These are phyloP conservation scores for Cheilosia urbana DNA, from an alignment of 2,888 invertebrate genomes.

Conservation along the genomic window DNA sequence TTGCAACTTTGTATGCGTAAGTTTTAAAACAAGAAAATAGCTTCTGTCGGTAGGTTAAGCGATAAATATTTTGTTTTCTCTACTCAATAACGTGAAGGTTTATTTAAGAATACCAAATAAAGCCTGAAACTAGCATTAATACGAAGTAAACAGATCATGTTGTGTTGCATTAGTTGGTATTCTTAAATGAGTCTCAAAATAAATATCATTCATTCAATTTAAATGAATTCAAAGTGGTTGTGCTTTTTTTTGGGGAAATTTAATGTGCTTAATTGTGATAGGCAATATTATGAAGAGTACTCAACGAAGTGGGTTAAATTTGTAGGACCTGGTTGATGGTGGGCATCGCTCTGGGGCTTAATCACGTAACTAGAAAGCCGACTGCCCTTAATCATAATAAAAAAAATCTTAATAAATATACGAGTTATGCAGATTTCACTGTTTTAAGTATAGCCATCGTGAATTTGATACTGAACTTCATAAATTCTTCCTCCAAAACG, in stretches of 20 bases:
- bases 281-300: not conserved
- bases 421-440: too few relatives aligned
- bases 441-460: too few relatives aligned
- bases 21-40: constrained; percentile 16
- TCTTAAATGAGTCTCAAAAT: constrained; percentile 53
- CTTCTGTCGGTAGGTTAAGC: constrained; percentile 71
- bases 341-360: too few relatives aligned
- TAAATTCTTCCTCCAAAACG: too few relatives aligned
- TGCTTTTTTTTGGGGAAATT: constrained; percentile 32
- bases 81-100: constrained; percentile 36
- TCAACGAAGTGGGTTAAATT: constrained; percentile 1
- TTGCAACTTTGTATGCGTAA: constrained; percentile 64
- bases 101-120: constrained; percentile 62
- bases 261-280: not conserved
- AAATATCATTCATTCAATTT: constrained; percentile 57
- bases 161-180: constrained; percentile 31
- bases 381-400: too few relatives aligned
- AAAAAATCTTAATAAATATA: too few relatives aligned
- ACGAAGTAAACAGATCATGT: not conserved
- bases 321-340: not conserved
- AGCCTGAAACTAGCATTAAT: too few relatives aligned
- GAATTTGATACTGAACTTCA: too few relatives aligned
- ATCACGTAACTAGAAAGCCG: too few relatives aligned
- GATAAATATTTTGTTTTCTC: constrained; percentile 35
- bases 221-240: constrained; percentile 68